A percentile compares a stretch with the other conserved stretches of the same genome.
phyloP scores from a whole-genome alignment of 2,113 vertebrate genomes.

The Isurus oxyrinchus region DNA sequence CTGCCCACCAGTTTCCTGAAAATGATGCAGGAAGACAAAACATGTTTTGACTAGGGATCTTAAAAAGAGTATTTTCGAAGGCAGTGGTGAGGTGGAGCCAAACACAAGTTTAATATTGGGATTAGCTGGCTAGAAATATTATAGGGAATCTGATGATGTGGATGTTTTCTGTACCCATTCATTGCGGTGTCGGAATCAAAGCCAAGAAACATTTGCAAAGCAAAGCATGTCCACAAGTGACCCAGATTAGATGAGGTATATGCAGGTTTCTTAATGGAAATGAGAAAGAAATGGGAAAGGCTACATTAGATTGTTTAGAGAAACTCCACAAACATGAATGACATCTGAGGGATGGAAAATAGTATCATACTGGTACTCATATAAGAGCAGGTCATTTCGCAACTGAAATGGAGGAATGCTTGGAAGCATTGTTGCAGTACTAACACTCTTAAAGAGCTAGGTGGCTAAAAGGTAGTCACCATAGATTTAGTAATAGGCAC shows the following conservation, averaged over 20 bases:
- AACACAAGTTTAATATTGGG: background rate
- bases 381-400: background rate
- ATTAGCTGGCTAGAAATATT: background rate
- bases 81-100: background rate
- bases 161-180: background rate
- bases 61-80: background rate
- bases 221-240: background rate
- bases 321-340: background rate
- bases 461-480: background rate
- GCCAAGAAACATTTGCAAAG: background rate
- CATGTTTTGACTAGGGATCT: background rate
- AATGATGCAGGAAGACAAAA: background rate
- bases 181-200: background rate
- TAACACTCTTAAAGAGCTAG: background rate
- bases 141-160: background rate
- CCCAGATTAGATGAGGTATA: background rate
- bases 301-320: background rate
- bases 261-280: background rate
- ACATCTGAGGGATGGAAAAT: background rate
- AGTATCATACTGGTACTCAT: background rate
- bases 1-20: background rate
- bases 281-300: background rate
- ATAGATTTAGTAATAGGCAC: background rate
- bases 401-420: background rate
- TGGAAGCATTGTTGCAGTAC: background rate